Evolutionary conservation across 2,888 invertebrate species (phyloP).

Genomic region (Aphidius colemani): DNA sequence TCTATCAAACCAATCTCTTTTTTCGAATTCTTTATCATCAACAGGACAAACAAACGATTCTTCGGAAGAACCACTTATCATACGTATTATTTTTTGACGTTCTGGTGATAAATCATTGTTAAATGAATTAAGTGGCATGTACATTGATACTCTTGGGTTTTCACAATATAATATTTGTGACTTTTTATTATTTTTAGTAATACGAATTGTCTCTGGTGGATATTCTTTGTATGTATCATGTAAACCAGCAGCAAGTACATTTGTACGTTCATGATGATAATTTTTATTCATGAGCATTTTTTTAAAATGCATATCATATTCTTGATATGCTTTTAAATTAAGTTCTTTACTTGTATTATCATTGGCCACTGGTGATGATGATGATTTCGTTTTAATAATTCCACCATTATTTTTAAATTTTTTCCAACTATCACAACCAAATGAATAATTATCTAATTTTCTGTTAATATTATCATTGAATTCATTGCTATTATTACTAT

Average conservation of each 20-base stretch:
- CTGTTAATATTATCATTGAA: constrained; percentile 25
- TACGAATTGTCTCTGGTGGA: constrained; percentile 52
- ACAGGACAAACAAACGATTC: background rate
- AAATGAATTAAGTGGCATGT: constrained; percentile 45
- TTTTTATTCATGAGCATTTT: constrained; percentile 55
- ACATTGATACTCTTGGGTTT: constrained; percentile 50
- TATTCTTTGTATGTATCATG: constrained; percentile 48
- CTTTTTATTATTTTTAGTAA: constrained; percentile 46
- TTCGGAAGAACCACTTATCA: constrained; percentile 43
- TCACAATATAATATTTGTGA: constrained; percentile 48
- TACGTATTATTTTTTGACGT: constrained; percentile 50
- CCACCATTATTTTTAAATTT: constrained; percentile 43
- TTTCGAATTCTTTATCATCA: background rate
- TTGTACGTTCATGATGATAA: constrained; percentile 42
- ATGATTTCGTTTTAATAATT: constrained; percentile 6
- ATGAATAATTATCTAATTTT: constrained; percentile 29
- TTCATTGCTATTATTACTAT: constrained; percentile 25
- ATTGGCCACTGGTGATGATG: background rate
- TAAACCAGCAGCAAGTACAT: constrained; percentile 45
- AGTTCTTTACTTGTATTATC: constrained; percentile 11
- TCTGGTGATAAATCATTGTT: constrained; percentile 45
- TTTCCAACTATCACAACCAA: constrained; percentile 46
- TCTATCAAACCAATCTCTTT: no score
- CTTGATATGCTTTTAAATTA: constrained; percentile 47
- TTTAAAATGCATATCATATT: constrained; percentile 48